Conservation (phyloP, 2,888 invertebrate genomes). For the Griposia aprilina region DNA sequence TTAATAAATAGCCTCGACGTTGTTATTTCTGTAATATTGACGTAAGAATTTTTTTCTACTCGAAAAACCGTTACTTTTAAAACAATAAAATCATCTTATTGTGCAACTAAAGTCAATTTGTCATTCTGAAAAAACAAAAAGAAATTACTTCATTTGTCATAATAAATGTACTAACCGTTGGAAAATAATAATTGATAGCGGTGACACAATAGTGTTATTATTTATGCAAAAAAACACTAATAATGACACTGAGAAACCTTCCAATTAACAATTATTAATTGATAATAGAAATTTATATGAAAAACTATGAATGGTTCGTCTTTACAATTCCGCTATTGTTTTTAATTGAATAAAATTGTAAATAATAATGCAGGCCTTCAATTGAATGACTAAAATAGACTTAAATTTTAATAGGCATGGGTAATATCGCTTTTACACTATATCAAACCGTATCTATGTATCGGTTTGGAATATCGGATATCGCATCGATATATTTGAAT, state of each 20-base stretch:
- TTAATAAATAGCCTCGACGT: too few species aligned
- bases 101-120: neutral
- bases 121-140: constrained; percentile 23
- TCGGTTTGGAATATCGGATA: too few species aligned
- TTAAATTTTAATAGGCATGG: neutral
- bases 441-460: too few species aligned
- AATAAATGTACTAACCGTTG: constrained; percentile 33
- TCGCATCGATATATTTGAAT: too few species aligned
- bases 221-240: constrained; percentile 21
- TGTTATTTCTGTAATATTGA: neutral
- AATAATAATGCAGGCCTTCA: neutral
- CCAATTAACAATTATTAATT: constrained; percentile 28
- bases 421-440: too few species aligned
- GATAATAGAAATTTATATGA: constrained; percentile 21
- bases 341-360: constrained; percentile 19
- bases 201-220: constrained; percentile 33
- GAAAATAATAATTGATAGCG: constrained; percentile 26
- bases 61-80: neutral
- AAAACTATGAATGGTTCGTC: constrained; percentile 16
- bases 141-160: constrained; percentile 23
- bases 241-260: constrained; percentile 26
- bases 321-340: constrained; percentile 41
- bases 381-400: constrained; percentile 1
- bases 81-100: constrained; percentile 18
- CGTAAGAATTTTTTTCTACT: neutral